Conservation (phyloP, 2,888 invertebrate genomes). For the Melinopterus prodromus region DNA sequence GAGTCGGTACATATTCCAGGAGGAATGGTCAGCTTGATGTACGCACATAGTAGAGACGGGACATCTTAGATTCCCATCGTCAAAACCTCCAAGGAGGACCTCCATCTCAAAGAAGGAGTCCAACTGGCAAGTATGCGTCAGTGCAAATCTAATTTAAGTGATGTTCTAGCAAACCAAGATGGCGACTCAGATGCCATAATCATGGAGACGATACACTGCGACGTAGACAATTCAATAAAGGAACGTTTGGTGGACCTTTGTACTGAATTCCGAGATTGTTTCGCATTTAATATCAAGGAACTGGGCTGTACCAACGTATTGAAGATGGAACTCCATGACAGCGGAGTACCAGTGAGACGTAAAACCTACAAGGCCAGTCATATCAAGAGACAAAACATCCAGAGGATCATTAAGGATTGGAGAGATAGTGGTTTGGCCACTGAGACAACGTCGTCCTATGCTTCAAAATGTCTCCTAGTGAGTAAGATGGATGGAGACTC, state of each 20-base stretch:
- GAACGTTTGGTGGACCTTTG: neutral
- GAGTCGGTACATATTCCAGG: neutral
- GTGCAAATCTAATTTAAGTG: neutral
- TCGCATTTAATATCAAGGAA: neutral
- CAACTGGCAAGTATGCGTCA: neutral
- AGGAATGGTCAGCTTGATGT: neutral
- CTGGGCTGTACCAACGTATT: neutral
- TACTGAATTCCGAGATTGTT: neutral
- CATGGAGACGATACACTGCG: too few relatives aligned
- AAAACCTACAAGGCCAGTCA: too few relatives aligned
- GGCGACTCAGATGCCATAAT: too few relatives aligned
- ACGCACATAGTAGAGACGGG: neutral
- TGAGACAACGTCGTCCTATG: too few relatives aligned
- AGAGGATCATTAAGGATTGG: too few relatives aligned
- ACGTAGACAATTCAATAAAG: too few relatives aligned
- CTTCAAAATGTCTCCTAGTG: too few relatives aligned
- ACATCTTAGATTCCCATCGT: neutral
- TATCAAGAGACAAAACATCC: too few relatives aligned
- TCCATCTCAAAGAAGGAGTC: neutral
- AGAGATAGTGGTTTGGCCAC: too few relatives aligned
- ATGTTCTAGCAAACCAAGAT: neutral
- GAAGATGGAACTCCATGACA: neutral
- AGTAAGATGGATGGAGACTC: too few relatives aligned
- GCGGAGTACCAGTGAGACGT: neutral
- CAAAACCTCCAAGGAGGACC: neutral